phyloP scores from a whole-genome alignment of 2,113 vertebrate species.

The Natator depressus region DNA sequence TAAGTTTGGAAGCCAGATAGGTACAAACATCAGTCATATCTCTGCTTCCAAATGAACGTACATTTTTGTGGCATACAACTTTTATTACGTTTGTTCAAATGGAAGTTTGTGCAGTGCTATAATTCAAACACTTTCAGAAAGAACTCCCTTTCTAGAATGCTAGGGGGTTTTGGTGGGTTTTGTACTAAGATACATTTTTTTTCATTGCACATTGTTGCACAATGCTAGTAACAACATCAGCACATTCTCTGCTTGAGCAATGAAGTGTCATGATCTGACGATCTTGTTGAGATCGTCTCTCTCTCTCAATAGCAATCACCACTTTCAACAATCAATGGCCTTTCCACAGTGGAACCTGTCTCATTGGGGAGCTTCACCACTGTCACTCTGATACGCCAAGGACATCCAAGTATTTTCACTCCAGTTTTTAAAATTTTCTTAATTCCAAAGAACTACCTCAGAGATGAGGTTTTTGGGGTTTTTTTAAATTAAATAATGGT shows the following conservation, averaged over 20 bases:
- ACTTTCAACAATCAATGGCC: background rate
- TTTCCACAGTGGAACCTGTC: background rate
- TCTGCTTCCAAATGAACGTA: background rate
- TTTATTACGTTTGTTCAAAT: background rate
- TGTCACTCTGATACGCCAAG: background rate
- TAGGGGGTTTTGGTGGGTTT: background rate
- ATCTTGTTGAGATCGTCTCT: background rate
- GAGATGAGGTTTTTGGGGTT: background rate
- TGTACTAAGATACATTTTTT: constrained; percentile 38
- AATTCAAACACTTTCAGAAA: background rate
- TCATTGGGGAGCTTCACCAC: background rate
- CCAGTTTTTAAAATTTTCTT: background rate
- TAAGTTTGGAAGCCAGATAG: background rate
- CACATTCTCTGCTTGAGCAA: background rate
- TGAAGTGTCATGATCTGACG: background rate
- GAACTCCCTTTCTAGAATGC: background rate
- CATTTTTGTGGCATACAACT: background rate
- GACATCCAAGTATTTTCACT: background rate
- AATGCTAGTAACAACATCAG: constrained; percentile 1
- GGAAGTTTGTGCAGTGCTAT: background rate
- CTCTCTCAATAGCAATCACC: background rate
- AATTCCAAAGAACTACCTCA: background rate
- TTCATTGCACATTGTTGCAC: background rate
- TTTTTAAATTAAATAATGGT: background rate
- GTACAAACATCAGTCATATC: background rate